Evolutionary conservation across 2,113 vertebrate species (phyloP).

Genomic region (Pangasianodon gigas): DNA sequence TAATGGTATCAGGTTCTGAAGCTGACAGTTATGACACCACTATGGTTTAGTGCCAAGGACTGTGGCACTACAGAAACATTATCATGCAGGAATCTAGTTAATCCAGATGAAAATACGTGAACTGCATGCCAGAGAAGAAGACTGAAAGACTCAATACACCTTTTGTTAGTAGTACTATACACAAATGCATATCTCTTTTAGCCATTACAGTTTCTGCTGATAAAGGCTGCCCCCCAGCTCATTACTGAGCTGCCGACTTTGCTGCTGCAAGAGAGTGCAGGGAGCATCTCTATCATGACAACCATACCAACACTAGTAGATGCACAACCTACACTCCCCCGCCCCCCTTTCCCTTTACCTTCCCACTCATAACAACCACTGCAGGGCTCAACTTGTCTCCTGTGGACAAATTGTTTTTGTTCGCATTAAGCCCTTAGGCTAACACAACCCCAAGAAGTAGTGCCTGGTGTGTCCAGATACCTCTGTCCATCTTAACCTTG

Average conservation of each 20-base stretch:
- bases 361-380: background rate
- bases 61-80: background rate
- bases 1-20: background rate
- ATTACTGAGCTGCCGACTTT: background rate
- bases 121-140: background rate
- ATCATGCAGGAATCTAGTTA: background rate
- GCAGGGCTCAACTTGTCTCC: background rate
- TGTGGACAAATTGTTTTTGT: background rate
- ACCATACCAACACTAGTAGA: background rate
- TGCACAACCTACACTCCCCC: background rate
- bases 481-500: background rate
- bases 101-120: background rate
- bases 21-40: background rate
- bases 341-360: background rate
- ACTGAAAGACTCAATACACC: background rate
- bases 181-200: background rate
- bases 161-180: background rate
- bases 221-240: background rate
- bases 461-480: background rate
- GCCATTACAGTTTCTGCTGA: background rate
- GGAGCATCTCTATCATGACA: background rate
- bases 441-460: too few species aligned
- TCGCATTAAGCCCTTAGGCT: background rate
- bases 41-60: background rate
- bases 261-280: background rate